Percentiles rank a stretch among this genome's conserved stretches.
phyloP scores from a whole-genome alignment of 2,113 vertebrate genomes.

The Gavialis gangeticus region DNA sequence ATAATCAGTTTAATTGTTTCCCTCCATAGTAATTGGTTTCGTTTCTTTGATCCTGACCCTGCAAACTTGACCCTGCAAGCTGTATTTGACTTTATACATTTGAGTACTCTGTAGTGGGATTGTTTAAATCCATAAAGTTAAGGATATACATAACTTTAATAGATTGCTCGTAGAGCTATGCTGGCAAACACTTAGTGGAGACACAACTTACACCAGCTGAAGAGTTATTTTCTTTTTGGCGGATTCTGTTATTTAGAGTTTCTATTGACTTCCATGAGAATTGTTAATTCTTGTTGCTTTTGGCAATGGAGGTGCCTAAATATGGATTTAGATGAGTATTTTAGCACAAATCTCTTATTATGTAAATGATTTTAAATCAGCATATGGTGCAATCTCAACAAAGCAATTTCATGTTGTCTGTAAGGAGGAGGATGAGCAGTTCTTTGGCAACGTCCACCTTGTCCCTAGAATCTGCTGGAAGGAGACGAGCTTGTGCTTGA shows the following conservation, averaged over 20 bases:
- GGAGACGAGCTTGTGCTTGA: too few relatives aligned
- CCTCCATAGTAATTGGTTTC: neutral
- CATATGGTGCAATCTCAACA: neutral
- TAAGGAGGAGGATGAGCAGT: neutral
- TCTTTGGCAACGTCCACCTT: neutral
- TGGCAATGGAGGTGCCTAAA: neutral
- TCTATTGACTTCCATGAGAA: neutral
- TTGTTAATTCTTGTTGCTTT: neutral
- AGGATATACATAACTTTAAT: neutral
- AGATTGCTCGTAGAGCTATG: too few relatives aligned
- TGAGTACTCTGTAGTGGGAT: neutral
- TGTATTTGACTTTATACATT: neutral
- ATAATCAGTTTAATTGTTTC: neutral
- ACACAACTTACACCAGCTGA: too few relatives aligned
- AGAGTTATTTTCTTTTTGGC: neutral
- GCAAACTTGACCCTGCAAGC: neutral
- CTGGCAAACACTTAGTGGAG: too few relatives aligned
- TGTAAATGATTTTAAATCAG: neutral
- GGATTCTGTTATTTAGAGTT: neutral
- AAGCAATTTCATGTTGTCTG: neutral
- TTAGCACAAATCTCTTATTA: neutral
- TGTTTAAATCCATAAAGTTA: neutral
- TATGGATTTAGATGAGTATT: neutral
- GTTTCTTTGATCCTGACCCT: neutral
- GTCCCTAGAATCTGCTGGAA: neutral